phyloP scores from a whole-genome alignment of 2,888 invertebrate species.

The Drosophila phalerata region DNA sequence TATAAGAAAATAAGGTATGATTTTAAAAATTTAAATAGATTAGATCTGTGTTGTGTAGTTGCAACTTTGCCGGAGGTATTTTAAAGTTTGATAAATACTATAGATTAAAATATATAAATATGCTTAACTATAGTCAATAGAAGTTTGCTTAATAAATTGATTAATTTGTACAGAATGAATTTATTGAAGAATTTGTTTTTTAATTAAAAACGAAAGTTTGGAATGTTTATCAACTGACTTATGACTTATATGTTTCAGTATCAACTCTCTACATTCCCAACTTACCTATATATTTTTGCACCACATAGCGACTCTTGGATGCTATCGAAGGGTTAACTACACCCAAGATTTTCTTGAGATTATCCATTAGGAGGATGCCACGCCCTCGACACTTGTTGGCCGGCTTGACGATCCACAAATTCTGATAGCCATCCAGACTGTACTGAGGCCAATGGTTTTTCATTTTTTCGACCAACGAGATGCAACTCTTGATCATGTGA shows the following conservation, averaged over 20 bases:
- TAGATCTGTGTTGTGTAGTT: too few species aligned
- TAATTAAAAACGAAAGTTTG: too few species aligned
- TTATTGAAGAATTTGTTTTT: too few species aligned
- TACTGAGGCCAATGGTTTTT: conserved; percentile 92
- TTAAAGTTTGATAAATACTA: too few species aligned
- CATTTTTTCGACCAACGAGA: conserved; percentile 89
- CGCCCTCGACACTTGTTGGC: conserved; percentile 96
- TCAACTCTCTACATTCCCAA: conserved; percentile 17
- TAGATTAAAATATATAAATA: too few species aligned
- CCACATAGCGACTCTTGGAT: conserved; percentile 93
- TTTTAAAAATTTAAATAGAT: too few species aligned
- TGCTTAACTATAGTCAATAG: not conserved
- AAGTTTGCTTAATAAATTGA: not conserved
- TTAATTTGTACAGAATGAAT: too few species aligned
- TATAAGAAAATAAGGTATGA: too few species aligned
- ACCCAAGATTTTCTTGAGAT: conserved; percentile 93
- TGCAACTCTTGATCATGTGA: conserved; percentile 85
- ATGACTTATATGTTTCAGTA: not conserved
- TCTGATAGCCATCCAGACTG: conserved; percentile 92
- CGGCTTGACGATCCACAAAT: conserved; percentile 98
- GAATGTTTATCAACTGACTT: too few species aligned
- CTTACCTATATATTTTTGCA: conserved; percentile 97
- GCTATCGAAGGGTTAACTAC: conserved; percentile 89
- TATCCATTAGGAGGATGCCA: conserved; percentile 95
- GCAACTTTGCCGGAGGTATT: too few species aligned